Conservation (phyloP, 2,888 invertebrate species). For the Mesodorylaimus sp. region DNA sequence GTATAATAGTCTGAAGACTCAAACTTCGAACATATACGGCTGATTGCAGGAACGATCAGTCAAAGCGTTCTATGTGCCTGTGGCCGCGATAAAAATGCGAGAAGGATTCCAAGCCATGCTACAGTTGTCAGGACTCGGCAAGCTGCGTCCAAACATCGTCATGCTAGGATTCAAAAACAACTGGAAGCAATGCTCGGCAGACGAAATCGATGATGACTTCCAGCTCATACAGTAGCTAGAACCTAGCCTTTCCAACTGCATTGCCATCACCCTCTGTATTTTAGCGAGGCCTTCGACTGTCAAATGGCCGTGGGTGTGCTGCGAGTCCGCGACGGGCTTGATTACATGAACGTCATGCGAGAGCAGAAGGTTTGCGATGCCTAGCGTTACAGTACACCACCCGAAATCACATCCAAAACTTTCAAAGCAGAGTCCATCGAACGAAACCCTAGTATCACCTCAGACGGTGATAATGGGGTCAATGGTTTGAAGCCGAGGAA, state of each 20-base stretch:
- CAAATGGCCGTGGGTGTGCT: slow-evolving; percentile 77
- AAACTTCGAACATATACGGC: too few species aligned
- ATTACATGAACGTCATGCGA: slow-evolving; percentile 41
- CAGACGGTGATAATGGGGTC: too few species aligned
- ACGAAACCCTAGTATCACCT: too few species aligned
- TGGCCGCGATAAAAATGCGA: slow-evolving; percentile 31
- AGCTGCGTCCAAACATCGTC: slow-evolving; percentile 77
- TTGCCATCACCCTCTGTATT: too few species aligned
- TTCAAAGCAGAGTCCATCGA: too few species aligned
- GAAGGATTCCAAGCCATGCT: slow-evolving; percentile 60
- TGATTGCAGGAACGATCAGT: slow-evolving; percentile 64
- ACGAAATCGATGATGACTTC: too few species aligned
- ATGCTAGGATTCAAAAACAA: slow-evolving; percentile 82
- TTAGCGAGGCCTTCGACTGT: slow-evolving; percentile 75
- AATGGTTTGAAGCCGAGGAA: too few species aligned
- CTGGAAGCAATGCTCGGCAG: slow-evolving; percentile 61
- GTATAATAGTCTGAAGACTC: too few species aligned
- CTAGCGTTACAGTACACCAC: too few species aligned
- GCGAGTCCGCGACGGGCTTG: slow-evolving; percentile 65
- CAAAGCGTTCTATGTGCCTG: slow-evolving; percentile 65
- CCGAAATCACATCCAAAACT: too few species aligned
- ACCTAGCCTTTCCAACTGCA: too few species aligned
- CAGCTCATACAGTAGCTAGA: slow-evolving; percentile 88
- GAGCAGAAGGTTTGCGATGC: slow-evolving; percentile 16
- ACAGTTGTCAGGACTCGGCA: slow-evolving; percentile 75